A percentile compares a stretch with the other conserved stretches of the same genome.
Conservation (phyloP, 2,113 vertebrate genomes). For the Peromyscus maniculatus region DNA sequence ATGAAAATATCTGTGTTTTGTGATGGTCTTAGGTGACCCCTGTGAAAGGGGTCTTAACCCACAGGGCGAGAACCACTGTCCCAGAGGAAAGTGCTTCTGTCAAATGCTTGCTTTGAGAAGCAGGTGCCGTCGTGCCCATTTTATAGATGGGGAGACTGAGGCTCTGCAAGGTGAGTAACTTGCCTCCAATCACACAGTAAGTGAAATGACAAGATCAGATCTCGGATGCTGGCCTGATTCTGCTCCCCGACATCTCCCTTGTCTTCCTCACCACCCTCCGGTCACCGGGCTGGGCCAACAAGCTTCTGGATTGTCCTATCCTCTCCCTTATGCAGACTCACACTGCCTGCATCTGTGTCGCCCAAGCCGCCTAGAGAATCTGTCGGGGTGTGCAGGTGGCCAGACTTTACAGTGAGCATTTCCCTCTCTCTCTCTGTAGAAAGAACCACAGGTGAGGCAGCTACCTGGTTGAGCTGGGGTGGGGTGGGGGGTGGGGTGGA, state of each 20-base stretch:
- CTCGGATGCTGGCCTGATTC: not conserved
- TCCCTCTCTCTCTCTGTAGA: conserved; percentile 3
- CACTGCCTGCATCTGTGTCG: not conserved
- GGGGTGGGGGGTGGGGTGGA: too few species aligned
- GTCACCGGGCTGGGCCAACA: not conserved
- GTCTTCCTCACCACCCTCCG: not conserved
- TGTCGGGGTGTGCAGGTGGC: conserved; percentile 25
- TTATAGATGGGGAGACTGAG: conserved; percentile 53
- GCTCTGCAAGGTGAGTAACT: conserved; percentile 27
- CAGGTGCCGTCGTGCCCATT: not conserved
- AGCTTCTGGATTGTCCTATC: not conserved
- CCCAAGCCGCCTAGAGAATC: not conserved
- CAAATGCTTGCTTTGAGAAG: not conserved
- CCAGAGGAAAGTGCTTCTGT: not conserved
- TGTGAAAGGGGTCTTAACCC: not conserved
- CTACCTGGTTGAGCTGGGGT: conserved; percentile 1
- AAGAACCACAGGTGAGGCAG: not conserved
- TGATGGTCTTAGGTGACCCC: not conserved
- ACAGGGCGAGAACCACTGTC: too few species aligned
- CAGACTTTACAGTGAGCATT: conserved; percentile 28
- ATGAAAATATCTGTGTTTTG: not conserved
- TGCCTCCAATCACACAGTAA: conserved; percentile 12
- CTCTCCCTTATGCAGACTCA: not conserved
- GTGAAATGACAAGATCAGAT: not conserved
- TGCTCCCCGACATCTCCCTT: not conserved